Base-by-base conservation (phyloP, 2,797 vertebrate genomes). In the Artibeus lituratus region DNA sequence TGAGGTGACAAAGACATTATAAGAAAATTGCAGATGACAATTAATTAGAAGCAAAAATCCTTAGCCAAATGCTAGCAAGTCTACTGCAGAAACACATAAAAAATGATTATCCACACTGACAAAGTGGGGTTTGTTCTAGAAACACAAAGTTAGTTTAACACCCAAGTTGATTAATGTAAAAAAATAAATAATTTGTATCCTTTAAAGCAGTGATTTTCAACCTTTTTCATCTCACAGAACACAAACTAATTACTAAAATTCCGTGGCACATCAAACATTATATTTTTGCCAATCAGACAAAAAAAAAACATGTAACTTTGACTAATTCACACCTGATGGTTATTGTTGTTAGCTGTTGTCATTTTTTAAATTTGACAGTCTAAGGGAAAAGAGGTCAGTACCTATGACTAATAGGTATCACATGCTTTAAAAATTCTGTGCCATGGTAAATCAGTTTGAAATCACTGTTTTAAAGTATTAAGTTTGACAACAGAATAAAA, bases 11-110 rank as follows among this genome's bases (percentile, higher is more conserved):
- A 35, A 87, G 35, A 69, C 3, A 69, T 9, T n/a, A 42, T 6
- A 91, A 53, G 83, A 73, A 94, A 77, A 85, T 15, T 78, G 65
- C 12, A 87, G 24, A 49, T 26, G 3, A 67, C 39, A 55, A 90
- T 82, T 55, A 76, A 70, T 62, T 73, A 90, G 59, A 80, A 29
- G 26, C 15, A 87, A 91, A 94, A 94, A 47, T 85, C 32, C 81
- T 93, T 57, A 91, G 73, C 42, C 91, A 81, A 95, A 93, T 76
- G 39, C 16, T 72, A 88, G 37, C 29, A 91, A 80, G 76, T 15
- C 39, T 70, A 90, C 42, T 49, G 12, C 37, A 70, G 44, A 85
- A 82, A 51, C 29, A 93, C n/a, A 59, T 29, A 83, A 94, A 85
- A 83, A 39, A 92, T 10, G 32, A 67, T 51, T 88, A 91, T 9